Conservation (phyloP, 2,888 invertebrate genomes). For the Lasioglossum pauxillum region DNA sequence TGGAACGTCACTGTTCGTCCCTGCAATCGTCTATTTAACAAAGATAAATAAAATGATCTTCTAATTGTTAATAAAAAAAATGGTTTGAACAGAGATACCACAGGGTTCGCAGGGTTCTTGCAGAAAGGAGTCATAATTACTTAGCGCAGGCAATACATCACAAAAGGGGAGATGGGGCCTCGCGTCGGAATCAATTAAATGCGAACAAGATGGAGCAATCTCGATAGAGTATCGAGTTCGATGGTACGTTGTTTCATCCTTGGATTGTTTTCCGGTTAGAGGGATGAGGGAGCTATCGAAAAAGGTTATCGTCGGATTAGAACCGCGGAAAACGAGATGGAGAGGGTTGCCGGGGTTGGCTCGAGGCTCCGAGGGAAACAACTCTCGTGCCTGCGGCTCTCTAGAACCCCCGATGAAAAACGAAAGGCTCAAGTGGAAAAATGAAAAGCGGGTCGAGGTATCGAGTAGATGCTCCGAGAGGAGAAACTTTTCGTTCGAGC, state of each 20-base stretch:
- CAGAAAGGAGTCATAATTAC: not conserved
- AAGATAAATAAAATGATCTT: too few relatives aligned
- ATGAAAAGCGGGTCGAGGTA: conserved; percentile 1
- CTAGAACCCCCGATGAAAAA: not conserved
- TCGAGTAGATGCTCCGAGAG: not conserved
- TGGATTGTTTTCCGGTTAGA: not conserved
- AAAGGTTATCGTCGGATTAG: conserved; percentile 7
- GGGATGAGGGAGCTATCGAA: not conserved
- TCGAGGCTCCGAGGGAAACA: not conserved
- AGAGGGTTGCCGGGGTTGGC: not conserved
- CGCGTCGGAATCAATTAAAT: not conserved
- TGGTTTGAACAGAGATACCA: too few relatives aligned
- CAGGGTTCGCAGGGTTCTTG: too few relatives aligned
- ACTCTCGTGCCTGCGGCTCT: not conserved
- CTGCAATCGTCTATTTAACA: too few relatives aligned
- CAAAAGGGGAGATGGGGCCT: not conserved
- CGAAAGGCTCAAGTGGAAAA: not conserved
- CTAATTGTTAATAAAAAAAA: too few relatives aligned
- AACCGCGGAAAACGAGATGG: not conserved
- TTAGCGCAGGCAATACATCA: not conserved
- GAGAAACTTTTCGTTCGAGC: not conserved
- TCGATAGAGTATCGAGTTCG: not conserved
- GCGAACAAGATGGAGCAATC: not conserved
- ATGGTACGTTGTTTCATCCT: not conserved
- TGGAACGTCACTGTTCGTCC: too few relatives aligned